A percentile compares a stretch with the other conserved stretches of the same genome.
Conservation (phyloP, 2,113 vertebrate genomes). For the Callithrix jacchus region DNA sequence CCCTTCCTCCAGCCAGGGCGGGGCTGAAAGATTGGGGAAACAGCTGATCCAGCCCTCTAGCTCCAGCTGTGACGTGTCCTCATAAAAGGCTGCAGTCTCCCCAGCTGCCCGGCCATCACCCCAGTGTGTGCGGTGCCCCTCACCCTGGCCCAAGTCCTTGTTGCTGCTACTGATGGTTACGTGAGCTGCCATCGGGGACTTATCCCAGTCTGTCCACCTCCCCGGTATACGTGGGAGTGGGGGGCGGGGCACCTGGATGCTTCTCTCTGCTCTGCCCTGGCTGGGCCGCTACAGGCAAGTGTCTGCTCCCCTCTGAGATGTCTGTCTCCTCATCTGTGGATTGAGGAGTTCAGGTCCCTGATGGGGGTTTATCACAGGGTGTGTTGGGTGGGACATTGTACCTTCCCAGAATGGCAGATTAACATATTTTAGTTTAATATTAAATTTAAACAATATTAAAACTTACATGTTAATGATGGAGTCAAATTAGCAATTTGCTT, state of each 20-base stretch:
- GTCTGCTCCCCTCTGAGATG: not conserved
- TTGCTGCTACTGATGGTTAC: not conserved
- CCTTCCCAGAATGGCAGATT: not conserved
- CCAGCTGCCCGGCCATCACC: not conserved
- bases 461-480: not conserved
- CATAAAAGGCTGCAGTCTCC: not conserved
- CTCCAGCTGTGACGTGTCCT: not conserved
- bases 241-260: not conserved
- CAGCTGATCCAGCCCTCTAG: constrained; percentile 17
- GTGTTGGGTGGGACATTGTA: not conserved
- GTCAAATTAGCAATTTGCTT: not conserved
- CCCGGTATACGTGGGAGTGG: not conserved
- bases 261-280: not conserved
- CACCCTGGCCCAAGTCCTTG: not conserved
- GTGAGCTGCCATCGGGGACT: not conserved
- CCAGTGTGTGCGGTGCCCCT: not conserved
- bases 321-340: constrained; percentile 16
- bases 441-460: not conserved
- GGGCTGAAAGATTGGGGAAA: constrained; percentile 41
- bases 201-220: not conserved
- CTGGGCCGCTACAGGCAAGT: constrained; percentile 49
- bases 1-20: constrained; percentile 64
- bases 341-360: not conserved
- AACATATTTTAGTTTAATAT: not conserved
- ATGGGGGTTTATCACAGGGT: not conserved